phyloP scores from a whole-genome alignment of 1,140 invertebrate species.

The Drosophila ficusphila region DNA sequence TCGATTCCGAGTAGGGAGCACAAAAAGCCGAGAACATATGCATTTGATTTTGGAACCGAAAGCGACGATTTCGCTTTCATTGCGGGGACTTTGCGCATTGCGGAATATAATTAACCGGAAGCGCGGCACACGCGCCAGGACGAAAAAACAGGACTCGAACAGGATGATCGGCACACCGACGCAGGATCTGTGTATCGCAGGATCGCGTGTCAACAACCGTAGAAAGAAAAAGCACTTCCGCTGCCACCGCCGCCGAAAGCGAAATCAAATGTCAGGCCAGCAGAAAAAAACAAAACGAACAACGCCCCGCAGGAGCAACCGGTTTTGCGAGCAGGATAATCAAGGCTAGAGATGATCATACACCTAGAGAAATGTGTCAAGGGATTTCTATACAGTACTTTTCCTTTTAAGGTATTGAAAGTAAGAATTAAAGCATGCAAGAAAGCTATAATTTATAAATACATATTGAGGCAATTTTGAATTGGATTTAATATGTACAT shows the following conservation, averaged over 20 bases:
- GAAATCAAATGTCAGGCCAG: slow-evolving; percentile 77
- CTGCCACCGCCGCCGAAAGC: slow-evolving; percentile 63
- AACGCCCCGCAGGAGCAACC: slow-evolving; percentile 56
- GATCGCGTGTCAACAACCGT: slow-evolving; percentile 81
- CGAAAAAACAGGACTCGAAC: slow-evolving; percentile 36
- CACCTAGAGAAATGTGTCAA: not conserved
- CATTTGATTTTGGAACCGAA: slow-evolving; percentile 65
- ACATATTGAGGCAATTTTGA: too few relatives aligned
- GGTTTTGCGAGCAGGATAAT: slow-evolving; percentile 48
- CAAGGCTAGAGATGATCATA: slow-evolving; percentile 25
- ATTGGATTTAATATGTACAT: too few relatives aligned
- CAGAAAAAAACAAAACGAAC: slow-evolving; percentile 9
- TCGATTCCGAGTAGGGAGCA: slow-evolving; percentile 12
- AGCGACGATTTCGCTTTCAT: slow-evolving; percentile 74
- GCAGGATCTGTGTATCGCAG: slow-evolving; percentile 34
- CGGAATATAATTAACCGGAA: slow-evolving; percentile 80
- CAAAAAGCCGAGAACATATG: slow-evolving; percentile 47
- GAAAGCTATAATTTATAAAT: too few relatives aligned
- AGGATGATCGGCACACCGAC: slow-evolving; percentile 55
- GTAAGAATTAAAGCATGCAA: too few relatives aligned
- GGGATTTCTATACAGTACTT: not conserved
- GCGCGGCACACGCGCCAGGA: slow-evolving; percentile 72
- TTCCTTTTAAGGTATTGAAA: too few relatives aligned
- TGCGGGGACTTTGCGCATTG: slow-evolving; percentile 58
- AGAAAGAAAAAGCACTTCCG: slow-evolving; percentile 79